Evolutionary conservation across 2,888 invertebrate genomes (phyloP), one percentile per base, ranked within the genome.

Genomic region (Syrphus vitripennis): DNA sequence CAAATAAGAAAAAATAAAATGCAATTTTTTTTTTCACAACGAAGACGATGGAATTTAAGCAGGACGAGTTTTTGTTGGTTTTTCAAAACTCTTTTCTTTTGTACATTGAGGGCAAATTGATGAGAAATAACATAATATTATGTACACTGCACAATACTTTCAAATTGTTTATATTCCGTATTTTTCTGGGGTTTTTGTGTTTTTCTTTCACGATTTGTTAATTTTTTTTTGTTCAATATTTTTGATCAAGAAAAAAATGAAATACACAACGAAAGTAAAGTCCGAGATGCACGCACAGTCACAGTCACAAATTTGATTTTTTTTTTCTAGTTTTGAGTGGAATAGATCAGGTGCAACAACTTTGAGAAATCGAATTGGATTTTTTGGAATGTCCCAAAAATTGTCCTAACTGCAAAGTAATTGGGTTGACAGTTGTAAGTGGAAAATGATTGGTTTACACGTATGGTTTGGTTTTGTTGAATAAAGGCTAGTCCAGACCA

Each of bases 21-120:
- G 45, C 63, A 45, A 70, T 79, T 74, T 67, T 48, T 79, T 74
- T 67, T 48, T 82, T 86, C 86, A 86, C 69, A 78, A 61, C 42
- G 63, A 63, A 45, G 29, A 65, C 45, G 16, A 45, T 45, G 19
- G 45, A 61, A 50, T 59, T 63, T 78, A n/a, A n/a, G n/a, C 19
- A 45, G 63, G 77, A 42, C 74, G 21, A 77, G 72, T 61, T 86
- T 81, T 74, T 16, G 31, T 26, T 29, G 10, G 26, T 61, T 74
- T 74, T n/a, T n/a, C n/a, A 6, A 69, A 71, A 81, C 82, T 57
- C 50, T 74, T 65, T 65, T 12, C 45, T 40, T n/a, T 42, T 50
- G 37, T 45, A 65, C 82, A 82, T 82, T 71, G 74, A 74, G 37
- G 31, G 48, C 10, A 42, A 24, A 29, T 19, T 29, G 6, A 21